phyloP scores from a whole-genome alignment of 2,888 invertebrate genomes.

The Hanleya hanleyi region DNA sequence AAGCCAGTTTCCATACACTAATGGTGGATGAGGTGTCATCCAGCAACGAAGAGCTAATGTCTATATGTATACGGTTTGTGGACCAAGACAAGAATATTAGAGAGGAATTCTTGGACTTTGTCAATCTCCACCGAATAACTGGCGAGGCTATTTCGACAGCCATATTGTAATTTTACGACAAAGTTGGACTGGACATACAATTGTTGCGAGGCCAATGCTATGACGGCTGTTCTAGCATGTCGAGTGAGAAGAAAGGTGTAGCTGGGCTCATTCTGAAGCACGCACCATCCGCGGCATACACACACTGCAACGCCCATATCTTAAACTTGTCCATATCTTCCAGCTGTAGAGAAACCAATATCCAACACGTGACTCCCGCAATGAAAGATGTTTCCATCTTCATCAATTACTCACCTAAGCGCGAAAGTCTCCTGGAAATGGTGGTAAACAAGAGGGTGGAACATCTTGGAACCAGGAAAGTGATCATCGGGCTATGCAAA shows the following conservation, averaged over 20 bases:
- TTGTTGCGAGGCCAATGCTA: conserved; percentile 16
- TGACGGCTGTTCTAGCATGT: conserved; percentile 21
- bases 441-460: background rate
- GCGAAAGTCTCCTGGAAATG: conserved; percentile 12
- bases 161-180: background rate
- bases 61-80: conserved; percentile 18
- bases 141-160: conserved; percentile 9
- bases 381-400: conserved; percentile 12
- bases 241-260: conserved; percentile 8
- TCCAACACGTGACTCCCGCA: conserved; percentile 3
- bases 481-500: conserved; percentile 14
- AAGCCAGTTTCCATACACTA: conserved; percentile 10
- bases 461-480: conserved; percentile 2
- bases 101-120: conserved; percentile 21
- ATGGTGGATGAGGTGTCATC: conserved; percentile 25
- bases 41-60: conserved; percentile 18
- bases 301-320: conserved; percentile 14
- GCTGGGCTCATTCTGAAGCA: background rate
- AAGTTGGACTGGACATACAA: conserved; percentile 6
- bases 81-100: conserved; percentile 8
- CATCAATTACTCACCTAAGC: conserved; percentile 17
- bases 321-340: conserved; percentile 12
- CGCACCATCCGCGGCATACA: conserved; percentile 12
- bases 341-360: conserved; percentile 13
- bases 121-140: conserved; percentile 9